These are phyloP conservation scores for Somateria mollissima DNA, from an alignment of 2,797 vertebrate genomes.

Conservation along the genomic window DNA sequence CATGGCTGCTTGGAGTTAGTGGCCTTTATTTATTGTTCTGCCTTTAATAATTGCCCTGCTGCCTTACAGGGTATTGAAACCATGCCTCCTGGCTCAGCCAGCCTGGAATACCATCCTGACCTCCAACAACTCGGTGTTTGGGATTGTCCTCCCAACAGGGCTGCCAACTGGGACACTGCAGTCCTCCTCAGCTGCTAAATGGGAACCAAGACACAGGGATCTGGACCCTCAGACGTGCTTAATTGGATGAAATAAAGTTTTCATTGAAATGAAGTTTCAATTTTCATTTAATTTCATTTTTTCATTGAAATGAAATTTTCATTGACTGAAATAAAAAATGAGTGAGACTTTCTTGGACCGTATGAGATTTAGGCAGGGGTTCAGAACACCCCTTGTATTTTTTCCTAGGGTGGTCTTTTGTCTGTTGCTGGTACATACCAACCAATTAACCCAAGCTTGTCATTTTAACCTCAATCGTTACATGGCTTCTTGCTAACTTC, in stretches of 20 bases:
- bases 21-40: neutral
- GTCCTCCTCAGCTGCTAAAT: neutral
- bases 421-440: neutral
- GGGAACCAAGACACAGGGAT: neutral
- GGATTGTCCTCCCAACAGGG: fast-evolving
- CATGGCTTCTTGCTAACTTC: neutral
- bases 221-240: neutral
- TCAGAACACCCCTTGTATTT: neutral
- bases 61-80: neutral
- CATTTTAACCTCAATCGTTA: neutral
- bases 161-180: neutral
- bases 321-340: neutral
- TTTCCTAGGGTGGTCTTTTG: neutral
- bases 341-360: neutral
- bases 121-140: neutral
- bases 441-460: neutral
- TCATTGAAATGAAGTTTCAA: neutral
- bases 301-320: neutral
- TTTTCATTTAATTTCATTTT: neutral
- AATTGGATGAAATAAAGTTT: neutral
- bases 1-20: fast-evolving
- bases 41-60: neutral
- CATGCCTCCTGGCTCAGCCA: neutral
- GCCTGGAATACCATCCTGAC: neutral
- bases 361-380: neutral